Evolutionary conservation across 1,140 invertebrate genomes (phyloP), one percentile per base, ranked within the genome.

Genomic region (Rhizoglyphus robini): DNA sequence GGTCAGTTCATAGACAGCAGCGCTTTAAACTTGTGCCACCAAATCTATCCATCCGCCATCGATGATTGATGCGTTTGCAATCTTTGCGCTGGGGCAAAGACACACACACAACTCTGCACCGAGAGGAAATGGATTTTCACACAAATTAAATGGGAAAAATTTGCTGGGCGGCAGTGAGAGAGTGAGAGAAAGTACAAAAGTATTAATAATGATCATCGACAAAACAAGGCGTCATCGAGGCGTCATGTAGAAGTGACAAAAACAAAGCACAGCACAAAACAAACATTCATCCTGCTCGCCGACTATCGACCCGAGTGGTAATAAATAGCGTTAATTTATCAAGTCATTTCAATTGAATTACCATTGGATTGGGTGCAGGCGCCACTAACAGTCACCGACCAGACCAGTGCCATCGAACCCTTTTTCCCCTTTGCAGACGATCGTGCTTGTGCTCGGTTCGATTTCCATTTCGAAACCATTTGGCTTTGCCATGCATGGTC

Each of bases 61-160:
- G 18, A 41, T 41, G 36, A 41, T 41, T 41, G 36, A 41, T 41
- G 36, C 36, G 8, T 41, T 41, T 41, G 18, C 36, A 41, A 41
- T 41, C 36, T 41, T 41, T 41, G 8, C 36, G 18, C 8, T 41
- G 36, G 8, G 36, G 8, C 36, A 11, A 8, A 18, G 8, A 41
- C 36, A 41, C 36, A 41, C 8, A 41, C 36, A 41, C 8, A 41
- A 41, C 36, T 11, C 8, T 41, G 18, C 36, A 41, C 36, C 18
- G 18, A 41, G 8, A 41, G 8, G 18, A 41, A 41, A 41, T 41
- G 36, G 36, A 41, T 41, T 41, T 41, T 41, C 36, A 41, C 36
- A 41, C 36, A 41, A 49, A 49, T 49, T 49, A 49, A 49, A 49
- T 11, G 47, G n/a, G 47, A 49, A 49, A 49, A 49, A 11, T 49